Evolutionary conservation across 2,888 invertebrate species (phyloP).

Genomic region (Drosophila incognita): DNA sequence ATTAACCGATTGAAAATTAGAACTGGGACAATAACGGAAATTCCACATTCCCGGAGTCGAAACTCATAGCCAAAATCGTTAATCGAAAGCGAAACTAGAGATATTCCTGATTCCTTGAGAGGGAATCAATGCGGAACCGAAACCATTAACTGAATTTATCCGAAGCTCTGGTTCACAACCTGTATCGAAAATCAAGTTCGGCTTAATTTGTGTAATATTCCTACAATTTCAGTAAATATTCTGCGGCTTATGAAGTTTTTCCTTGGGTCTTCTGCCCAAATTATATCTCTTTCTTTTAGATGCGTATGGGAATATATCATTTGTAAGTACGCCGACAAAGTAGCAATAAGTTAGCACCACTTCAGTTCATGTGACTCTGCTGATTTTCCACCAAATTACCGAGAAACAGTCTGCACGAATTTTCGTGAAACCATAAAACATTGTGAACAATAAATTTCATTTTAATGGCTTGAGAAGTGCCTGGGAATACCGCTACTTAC

Average conservation of each 20-base stretch:
- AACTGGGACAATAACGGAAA: fast-evolving
- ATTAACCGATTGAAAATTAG: not conserved
- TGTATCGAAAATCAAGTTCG: not conserved
- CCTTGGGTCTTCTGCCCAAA: not conserved
- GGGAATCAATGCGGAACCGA: not conserved
- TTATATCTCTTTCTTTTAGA: not conserved
- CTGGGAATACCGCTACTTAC: constrained; percentile 58
- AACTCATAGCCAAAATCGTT: not conserved
- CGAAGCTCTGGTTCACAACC: no score
- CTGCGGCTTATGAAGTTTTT: not conserved
- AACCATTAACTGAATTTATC: no score
- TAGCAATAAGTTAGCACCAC: constrained; percentile 40
- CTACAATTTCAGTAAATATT: not conserved
- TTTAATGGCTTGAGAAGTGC: constrained; percentile 75
- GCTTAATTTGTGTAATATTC: not conserved
- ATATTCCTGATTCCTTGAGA: not conserved
- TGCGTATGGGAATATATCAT: constrained; percentile 10
- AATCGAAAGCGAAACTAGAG: fast-evolving
- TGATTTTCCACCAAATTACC: constrained; percentile 55
- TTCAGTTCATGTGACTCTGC: constrained; percentile 42
- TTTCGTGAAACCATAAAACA: constrained; percentile 69
- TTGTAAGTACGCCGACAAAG: constrained; percentile 18
- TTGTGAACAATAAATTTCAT: constrained; percentile 77
- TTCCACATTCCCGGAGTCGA: not conserved
- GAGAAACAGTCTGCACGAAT: constrained; percentile 33